Conservation (phyloP, 1,140 invertebrate species). For the Euura saliciscinereae region DNA sequence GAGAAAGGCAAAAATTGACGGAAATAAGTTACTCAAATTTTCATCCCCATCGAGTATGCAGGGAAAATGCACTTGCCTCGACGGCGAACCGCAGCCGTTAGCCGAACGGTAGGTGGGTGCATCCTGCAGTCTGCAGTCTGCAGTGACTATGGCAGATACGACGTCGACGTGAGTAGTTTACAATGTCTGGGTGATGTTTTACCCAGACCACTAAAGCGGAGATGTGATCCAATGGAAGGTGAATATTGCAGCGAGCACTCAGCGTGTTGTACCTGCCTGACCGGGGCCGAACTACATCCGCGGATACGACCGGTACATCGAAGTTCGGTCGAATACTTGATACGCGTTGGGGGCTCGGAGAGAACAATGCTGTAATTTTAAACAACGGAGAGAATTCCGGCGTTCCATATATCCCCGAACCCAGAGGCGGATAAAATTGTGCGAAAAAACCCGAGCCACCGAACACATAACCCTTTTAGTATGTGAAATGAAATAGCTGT, state of each 20-base stretch:
- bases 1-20: constrained; percentile 48
- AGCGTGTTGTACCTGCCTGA: constrained; percentile 22
- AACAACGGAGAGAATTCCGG: too few relatives aligned
- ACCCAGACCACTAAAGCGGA: background rate
- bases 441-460: background rate
- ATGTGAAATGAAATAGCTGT: constrained; percentile 3
- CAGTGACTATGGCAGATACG: background rate
- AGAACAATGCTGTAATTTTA: too few relatives aligned
- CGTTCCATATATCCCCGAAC: too few relatives aligned
- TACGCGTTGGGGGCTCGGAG: too few relatives aligned
- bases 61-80: background rate
- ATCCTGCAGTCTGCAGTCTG: too few relatives aligned
- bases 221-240: constrained; percentile 17
- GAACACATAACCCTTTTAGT: background rate
- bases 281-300: too few relatives aligned
- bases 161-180: background rate
- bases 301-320: too few relatives aligned
- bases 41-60: constrained; percentile 26
- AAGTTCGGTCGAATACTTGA: too few relatives aligned
- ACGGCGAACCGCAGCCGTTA: background rate
- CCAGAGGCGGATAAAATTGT: background rate
- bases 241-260: constrained; percentile 59
- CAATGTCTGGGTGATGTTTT: constrained; percentile 4
- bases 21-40: constrained; percentile 46
- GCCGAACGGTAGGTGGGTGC: background rate